phyloP scores from a whole-genome alignment of 2,888 invertebrate species.

The Chrysolina americana region DNA sequence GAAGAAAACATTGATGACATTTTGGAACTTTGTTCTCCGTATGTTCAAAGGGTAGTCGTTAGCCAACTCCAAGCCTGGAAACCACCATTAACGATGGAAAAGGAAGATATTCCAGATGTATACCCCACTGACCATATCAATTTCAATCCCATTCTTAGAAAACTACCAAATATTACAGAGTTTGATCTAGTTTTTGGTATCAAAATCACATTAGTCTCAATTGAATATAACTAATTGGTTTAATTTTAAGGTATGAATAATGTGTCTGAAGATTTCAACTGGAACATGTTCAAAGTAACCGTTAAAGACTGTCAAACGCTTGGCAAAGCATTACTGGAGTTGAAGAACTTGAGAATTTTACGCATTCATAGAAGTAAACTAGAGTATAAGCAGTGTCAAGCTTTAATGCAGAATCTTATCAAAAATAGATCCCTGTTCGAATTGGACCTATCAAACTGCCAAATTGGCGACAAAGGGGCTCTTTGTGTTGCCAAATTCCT shows the following conservation, averaged over 20 bases:
- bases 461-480: conserved; percentile 76
- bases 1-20: conserved; percentile 64
- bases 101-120: conserved; percentile 66
- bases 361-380: conserved; percentile 76
- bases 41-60: conserved; percentile 68
- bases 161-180: conserved; percentile 73
- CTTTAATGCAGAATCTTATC: conserved; percentile 70
- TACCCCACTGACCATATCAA: conserved; percentile 74
- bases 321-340: conserved; percentile 66
- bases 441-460: conserved; percentile 78
- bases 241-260: conserved; percentile 66
- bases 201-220: too few relatives aligned
- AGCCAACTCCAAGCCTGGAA: conserved; percentile 73
- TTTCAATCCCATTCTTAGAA: conserved; percentile 72
- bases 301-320: conserved; percentile 74
- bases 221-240: too few relatives aligned
- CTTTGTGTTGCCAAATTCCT: conserved; percentile 76
- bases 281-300: conserved; percentile 76
- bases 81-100: conserved; percentile 69
- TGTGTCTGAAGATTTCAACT: conserved; percentile 72
- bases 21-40: conserved; percentile 68
- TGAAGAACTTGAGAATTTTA: conserved; percentile 71
- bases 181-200: conserved; percentile 68
- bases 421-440: conserved; percentile 70
- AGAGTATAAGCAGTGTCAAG: conserved; percentile 74